Conservation (phyloP, 2,113 vertebrate species). For the Dicrurus megarhynchus region DNA sequence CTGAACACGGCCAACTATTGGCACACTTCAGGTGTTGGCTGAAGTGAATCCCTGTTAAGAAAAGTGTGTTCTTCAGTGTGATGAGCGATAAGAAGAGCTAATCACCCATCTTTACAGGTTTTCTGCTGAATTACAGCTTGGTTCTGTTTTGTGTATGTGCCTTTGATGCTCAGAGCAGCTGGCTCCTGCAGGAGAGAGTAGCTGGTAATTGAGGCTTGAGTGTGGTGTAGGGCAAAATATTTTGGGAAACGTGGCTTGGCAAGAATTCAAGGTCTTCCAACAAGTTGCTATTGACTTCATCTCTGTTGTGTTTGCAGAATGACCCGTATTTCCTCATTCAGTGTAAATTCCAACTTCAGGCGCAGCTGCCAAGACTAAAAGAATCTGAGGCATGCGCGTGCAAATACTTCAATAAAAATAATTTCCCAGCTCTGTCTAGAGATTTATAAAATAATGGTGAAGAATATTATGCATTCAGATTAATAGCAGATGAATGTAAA, state of each 20-base stretch:
- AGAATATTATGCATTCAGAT: background rate
- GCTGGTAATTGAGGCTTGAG: background rate
- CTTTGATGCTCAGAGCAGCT: background rate
- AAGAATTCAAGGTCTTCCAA: slow-evolving; percentile 9
- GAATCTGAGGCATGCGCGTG: background rate
- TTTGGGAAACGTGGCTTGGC: slow-evolving; percentile 32
- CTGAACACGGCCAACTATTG: background rate
- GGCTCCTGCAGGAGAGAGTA: background rate
- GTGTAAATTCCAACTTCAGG: background rate
- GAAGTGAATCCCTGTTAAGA: background rate
- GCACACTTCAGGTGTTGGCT: background rate
- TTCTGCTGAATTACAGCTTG: background rate
- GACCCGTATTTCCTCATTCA: background rate
- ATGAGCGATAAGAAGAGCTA: background rate
- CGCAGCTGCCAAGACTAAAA: background rate
- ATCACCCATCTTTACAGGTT: background rate
- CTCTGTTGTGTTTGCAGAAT: background rate
- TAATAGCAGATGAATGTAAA: slow-evolving; percentile 15
- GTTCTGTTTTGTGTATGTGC: background rate
- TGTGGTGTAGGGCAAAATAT: background rate
- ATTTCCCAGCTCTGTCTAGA: background rate
- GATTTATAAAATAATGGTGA: background rate
- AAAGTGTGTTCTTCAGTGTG: background rate
- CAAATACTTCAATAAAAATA: slow-evolving; percentile 24
- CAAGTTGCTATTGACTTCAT: slow-evolving; percentile 15